Percentiles rank a stretch among this genome's conserved stretches.
Conservation (phyloP, 2,113 vertebrate genomes). For the Globicephala melas region DNA sequence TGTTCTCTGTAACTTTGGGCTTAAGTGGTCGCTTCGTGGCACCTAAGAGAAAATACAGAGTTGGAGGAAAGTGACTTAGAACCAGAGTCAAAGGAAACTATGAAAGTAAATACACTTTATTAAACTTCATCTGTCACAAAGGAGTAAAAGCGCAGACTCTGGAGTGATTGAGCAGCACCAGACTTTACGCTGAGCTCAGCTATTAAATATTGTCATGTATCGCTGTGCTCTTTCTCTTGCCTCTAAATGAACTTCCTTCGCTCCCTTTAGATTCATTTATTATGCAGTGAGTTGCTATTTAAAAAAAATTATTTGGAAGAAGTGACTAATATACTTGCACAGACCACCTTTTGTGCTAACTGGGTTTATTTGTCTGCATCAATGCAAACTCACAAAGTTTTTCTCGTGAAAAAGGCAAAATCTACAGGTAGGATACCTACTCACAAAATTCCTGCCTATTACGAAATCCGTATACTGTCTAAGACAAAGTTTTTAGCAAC, state of each 20-base stretch:
- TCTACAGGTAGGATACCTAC: not conserved
- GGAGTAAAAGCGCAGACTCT: not conserved
- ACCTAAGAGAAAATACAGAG: not conserved
- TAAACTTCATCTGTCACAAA: not conserved
- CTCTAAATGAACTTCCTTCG: slow-evolving; percentile 64
- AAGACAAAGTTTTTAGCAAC: not conserved
- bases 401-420: not conserved
- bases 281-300: slow-evolving; percentile 26
- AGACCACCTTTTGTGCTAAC: slow-evolving; percentile 19
- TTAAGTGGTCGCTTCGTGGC: not conserved
- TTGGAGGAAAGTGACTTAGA: not conserved
- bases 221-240: not conserved
- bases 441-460: not conserved
- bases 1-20: too few relatives aligned
- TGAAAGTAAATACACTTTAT: not conserved
- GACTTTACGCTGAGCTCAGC: slow-evolving; percentile 38
- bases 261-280: slow-evolving; percentile 66
- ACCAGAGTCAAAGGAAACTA: not conserved
- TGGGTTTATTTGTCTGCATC: slow-evolving; percentile 45
- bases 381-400: not conserved
- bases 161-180: slow-evolving; percentile 43
- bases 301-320: slow-evolving; percentile 40
- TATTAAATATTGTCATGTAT: slow-evolving; percentile 36
- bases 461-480: not conserved
- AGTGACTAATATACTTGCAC: not conserved